Base-by-base conservation (phyloP, 1,140 invertebrate genomes). In the Marisa cornuarietis region DNA sequence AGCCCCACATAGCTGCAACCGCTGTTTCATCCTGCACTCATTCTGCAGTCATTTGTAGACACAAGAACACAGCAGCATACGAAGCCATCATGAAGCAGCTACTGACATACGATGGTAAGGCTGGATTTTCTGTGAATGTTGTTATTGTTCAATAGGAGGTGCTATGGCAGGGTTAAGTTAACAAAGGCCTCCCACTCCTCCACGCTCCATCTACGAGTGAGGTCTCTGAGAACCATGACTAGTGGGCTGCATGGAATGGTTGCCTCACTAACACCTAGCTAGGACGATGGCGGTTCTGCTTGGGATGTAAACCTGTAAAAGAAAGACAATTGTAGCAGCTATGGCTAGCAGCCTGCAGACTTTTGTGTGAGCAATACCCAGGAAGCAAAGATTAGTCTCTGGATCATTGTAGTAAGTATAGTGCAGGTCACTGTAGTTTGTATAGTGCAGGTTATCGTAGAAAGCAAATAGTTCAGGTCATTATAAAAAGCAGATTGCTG, bases 221-320 rank as follows among this genome's bases (percentile, higher is more conserved):
- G n/a, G n/a, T 1, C 22, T n/a, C 65, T 11, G 13, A 42, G 0
- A 42, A 42, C 31, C 31, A 42, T 42, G 31, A 42, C 31, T 42
- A 42, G 31, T 42, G 31, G 31, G 31, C 31, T 42, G 31, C 31
- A 42, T 42, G 31, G 31, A 6, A 42, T 42, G 65, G 11, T 22
- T 22, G 8, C 54, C 58, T 88, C 84, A 91, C 31, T 89, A 88
- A 49, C 84, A 81, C 72, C 88, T 91, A 52, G 93, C 94, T 82
- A 94, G 93, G 31, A 95, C 92, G 85, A 94, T 91, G 0, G 94
- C 94, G 78, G 94, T 93, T 74, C 94, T 92, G 89, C 92, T 93
- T 16, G 94, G 94, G 84, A 93, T 92, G 89, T 95, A 95, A 16
- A 94, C 90, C 91, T 63, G 71, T 26, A 24, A 10, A 22, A 22